Base-by-base conservation (phyloP, 2,888 invertebrate genomes). In the Drosophila siamana region DNA sequence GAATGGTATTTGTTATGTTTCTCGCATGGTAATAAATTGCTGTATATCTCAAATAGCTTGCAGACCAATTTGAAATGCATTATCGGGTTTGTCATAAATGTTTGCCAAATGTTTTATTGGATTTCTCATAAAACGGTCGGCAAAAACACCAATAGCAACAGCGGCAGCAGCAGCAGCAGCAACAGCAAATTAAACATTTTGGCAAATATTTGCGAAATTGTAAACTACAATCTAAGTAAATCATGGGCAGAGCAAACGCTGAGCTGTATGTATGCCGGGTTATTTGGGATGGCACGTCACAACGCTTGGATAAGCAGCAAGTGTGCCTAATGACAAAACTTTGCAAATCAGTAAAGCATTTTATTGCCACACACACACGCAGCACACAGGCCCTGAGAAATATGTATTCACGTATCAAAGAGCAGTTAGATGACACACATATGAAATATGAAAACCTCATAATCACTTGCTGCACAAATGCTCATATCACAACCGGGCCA, bases 321-420 rank as follows among this genome's bases (percentile, higher is more conserved):
- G 77, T 81, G 87, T 84, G 77, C 79, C 74, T 84, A 84, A 84
- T 84, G 83, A 81, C 79, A 86, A 86, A 84, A 84, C 70, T 84
- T 84, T 86, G 77, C 66, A 77, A 86, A 86, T 84, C 85, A 81
- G 68, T 65, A 80, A 76, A 76, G 69, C 74, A 83, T 75, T 82
- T 82, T 83, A 82, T 82, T 83, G 65, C 70, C 72, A 55, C 82
- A 75, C 69, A 64, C 43, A 52, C 47, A 51, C 41, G 26, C 5
- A 28, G 72, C 69, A 64, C 43, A 52, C 47, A 51, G 38, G 26
- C 5, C 19, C 9, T 16, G 38, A 13, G 0, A 57, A 3, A 48
- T 19, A 13, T 6, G 11, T 22, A 33, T 30, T 30, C 36, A 33
- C 54, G 50, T 52, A 71, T 63, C 63, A 71, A 67, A 63, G 56